Conservation (phyloP, 2,113 vertebrate genomes). For the Sigmodon hispidus region DNA sequence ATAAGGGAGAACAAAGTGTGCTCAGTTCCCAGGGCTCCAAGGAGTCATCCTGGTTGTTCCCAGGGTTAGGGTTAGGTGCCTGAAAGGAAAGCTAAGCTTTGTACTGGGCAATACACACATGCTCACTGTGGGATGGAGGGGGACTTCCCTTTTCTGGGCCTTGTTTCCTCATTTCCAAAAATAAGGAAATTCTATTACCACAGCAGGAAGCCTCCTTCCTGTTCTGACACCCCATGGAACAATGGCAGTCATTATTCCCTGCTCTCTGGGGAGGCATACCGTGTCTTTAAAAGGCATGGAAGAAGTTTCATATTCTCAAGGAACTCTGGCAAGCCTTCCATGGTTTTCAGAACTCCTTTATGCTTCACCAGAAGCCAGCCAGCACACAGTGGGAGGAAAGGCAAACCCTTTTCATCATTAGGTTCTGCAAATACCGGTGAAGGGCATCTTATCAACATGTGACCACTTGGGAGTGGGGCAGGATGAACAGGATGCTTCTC, state of each 20-base stretch:
- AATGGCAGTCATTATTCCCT: slow-evolving; percentile 68
- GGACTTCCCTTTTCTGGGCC: background rate
- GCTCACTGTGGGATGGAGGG: background rate
- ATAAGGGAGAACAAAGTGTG: background rate
- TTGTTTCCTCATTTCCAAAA: slow-evolving; percentile 32
- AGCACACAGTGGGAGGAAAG: background rate
- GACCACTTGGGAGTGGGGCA: background rate
- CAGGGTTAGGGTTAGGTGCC: background rate
- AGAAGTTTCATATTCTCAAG: slow-evolving; percentile 36
- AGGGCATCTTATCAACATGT: background rate
- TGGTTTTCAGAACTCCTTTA: background rate
- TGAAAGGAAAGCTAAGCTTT: slow-evolving; percentile 1
- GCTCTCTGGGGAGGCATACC: slow-evolving; percentile 45
- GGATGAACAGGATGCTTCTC: background rate
- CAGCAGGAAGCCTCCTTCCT: slow-evolving; percentile 14
- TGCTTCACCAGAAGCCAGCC: background rate
- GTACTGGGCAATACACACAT: background rate
- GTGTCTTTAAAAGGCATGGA: slow-evolving; percentile 51
- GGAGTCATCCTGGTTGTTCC: slow-evolving; percentile 54
- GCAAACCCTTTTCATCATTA: background rate
- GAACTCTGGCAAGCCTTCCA: slow-evolving; percentile 7
- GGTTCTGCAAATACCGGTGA: background rate
- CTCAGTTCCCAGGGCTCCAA: slow-evolving; percentile 51
- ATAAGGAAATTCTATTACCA: slow-evolving; percentile 3
- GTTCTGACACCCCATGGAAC: background rate